These are phyloP conservation scores for Mythimna albipuncta DNA, from an alignment of 2,888 invertebrate genomes.

Conservation along the genomic window DNA sequence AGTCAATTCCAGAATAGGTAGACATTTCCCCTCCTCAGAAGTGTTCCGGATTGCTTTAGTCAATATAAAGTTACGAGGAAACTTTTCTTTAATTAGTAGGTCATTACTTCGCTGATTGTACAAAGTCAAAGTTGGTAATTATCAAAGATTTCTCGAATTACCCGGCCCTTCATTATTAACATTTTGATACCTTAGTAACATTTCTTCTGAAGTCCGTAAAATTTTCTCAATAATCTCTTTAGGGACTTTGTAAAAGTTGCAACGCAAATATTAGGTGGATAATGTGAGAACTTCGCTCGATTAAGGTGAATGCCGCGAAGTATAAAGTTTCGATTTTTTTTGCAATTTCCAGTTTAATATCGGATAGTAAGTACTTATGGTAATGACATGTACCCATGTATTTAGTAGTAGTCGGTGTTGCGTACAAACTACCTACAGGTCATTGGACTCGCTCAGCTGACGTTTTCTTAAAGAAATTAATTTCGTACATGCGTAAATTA, in stretches of 20 bases:
- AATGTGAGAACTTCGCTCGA: no score
- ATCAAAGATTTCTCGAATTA: constrained; percentile 23
- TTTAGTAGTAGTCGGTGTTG: no score
- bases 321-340: no score
- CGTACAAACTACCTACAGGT: no score
- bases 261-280: no score
- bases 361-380: no score
- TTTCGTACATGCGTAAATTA: no score
- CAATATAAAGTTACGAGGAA: constrained; percentile 8
- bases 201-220: constrained; percentile 10
- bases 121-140: constrained; percentile 23
- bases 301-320: no score
- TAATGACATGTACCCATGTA: no score
- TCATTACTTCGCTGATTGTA: constrained; percentile 4
- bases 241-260: background rate
- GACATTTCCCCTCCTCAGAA: background rate
- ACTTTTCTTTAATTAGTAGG: constrained; percentile 9
- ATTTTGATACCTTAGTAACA: constrained; percentile 16
- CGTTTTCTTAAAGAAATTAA: no score
- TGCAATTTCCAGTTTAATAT: no score
- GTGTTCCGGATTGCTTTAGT: background rate
- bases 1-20: background rate
- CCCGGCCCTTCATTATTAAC: constrained; percentile 1
- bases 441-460: no score
- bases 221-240: constrained; percentile 11